phyloP scores from a whole-genome alignment of 2,888 invertebrate genomes.

The Stratiomys singularior region DNA sequence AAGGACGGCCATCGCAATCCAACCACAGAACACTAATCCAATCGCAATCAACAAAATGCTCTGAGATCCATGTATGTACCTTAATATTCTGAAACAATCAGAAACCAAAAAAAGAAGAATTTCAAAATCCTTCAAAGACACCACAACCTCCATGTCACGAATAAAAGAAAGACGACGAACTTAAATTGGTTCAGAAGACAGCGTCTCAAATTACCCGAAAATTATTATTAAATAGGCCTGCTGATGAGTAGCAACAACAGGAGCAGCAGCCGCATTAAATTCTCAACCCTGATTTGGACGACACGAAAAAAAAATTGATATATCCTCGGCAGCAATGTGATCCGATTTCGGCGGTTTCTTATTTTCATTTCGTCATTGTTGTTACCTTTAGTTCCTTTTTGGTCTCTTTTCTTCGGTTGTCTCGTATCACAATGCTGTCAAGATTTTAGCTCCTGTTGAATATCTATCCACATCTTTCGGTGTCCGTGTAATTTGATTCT shows the following conservation, averaged over 20 bases:
- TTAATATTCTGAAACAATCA: too few relatives aligned
- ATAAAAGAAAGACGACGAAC: neutral
- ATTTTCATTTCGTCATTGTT: neutral
- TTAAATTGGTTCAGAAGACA: neutral
- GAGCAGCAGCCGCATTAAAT: neutral
- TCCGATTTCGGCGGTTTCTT: conserved; percentile 17
- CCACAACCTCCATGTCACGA: neutral
- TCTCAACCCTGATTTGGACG: neutral
- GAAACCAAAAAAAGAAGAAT: neutral
- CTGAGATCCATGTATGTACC: too few relatives aligned
- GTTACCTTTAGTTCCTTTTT: conserved; percentile 1
- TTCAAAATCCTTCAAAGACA: neutral
- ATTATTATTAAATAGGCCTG: conserved; percentile 30
- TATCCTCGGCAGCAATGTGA: conserved; percentile 4
- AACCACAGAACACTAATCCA: too few relatives aligned
- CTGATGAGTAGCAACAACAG: conserved; percentile 26
- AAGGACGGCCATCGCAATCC: too few relatives aligned
- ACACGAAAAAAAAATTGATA: too few relatives aligned
- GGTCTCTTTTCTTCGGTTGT: neutral
- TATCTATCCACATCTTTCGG: neutral
- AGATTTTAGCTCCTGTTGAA: conserved; percentile 28
- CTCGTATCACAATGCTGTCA: neutral
- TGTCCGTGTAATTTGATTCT: conserved; percentile 28
- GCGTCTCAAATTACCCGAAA: conserved; percentile 32
- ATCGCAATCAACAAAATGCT: too few relatives aligned